phyloP scores from a whole-genome alignment of 2,888 invertebrate species.

The Marasmarcha lunaedactyla region DNA sequence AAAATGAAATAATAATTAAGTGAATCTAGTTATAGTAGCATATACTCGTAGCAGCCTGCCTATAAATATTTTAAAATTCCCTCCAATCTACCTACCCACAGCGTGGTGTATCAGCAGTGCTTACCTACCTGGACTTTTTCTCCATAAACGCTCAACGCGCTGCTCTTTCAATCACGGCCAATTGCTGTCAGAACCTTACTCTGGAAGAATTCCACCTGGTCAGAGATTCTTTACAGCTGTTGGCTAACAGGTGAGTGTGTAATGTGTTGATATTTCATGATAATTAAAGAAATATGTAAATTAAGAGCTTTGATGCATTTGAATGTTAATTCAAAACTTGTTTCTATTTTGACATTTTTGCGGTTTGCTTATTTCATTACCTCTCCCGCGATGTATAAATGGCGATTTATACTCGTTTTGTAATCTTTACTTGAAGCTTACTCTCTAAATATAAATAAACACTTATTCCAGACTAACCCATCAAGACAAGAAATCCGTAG shows the following conservation, averaged over 20 bases:
- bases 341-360: too few species aligned
- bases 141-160: constrained; percentile 98
- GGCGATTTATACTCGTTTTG: too few species aligned
- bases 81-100: constrained; percentile 41
- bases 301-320: too few species aligned
- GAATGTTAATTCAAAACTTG: too few species aligned
- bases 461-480: constrained; percentile 72
- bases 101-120: constrained; percentile 95
- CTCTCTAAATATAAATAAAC: too few species aligned
- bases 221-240: constrained; percentile 85
- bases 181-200: constrained; percentile 95
- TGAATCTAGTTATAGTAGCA: too few species aligned
- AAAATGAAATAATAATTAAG: too few species aligned
- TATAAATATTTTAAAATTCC: too few species aligned
- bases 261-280: too few species aligned
- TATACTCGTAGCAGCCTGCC: background rate
- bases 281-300: constrained; percentile 4
- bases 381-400: too few species aligned
- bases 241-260: constrained; percentile 77
- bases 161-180: constrained; percentile 95
- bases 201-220: constrained; percentile 95
- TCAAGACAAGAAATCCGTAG: constrained; percentile 98
- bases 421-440: too few species aligned
- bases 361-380: too few species aligned
- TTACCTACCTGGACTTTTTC: constrained; percentile 98